Evolutionary conservation across 2,888 invertebrate genomes (phyloP).

Genomic region (Drosophila kambysellisi): DNA sequence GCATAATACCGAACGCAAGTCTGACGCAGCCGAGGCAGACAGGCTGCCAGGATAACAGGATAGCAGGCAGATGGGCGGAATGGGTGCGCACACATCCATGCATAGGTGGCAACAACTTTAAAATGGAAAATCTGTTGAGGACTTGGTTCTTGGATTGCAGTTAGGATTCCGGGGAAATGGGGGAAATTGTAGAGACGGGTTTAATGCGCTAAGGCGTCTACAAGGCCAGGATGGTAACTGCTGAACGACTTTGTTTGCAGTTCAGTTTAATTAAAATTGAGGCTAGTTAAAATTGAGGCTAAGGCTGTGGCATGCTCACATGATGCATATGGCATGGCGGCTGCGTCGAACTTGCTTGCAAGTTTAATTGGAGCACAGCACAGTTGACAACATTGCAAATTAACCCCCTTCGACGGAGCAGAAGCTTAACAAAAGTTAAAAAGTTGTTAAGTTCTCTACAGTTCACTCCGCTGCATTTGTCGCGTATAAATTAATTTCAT

Average conservation of each 20-base stretch:
- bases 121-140: conserved; percentile 43
- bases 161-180: conserved; percentile 3
- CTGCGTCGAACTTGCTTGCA: conserved; percentile 54
- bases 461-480: conserved; percentile 4
- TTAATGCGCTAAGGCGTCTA: conserved; percentile 46
- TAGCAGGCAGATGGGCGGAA: conserved; percentile 21
- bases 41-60: conserved; percentile 38
- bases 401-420: not conserved
- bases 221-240: conserved; percentile 39
- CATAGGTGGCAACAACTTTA: conserved; percentile 70
- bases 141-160: conserved; percentile 20
- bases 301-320: conserved; percentile 26
- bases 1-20: conserved; percentile 75
- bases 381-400: conserved; percentile 64
- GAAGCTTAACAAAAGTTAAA: conserved; percentile 15
- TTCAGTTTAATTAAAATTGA: conserved; percentile 76
- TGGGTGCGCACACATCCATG: conserved; percentile 27
- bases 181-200: conserved; percentile 22
- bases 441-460: conserved; percentile 14
- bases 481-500: conserved; percentile 39
- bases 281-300: conserved; percentile 62
- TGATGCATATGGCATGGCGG: conserved; percentile 44
- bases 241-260: conserved; percentile 74
- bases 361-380: conserved; percentile 70
- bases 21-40: conserved; percentile 27